Evolutionary conservation across 2,888 invertebrate genomes (phyloP).

Genomic region (Calameuta pallipes): DNA sequence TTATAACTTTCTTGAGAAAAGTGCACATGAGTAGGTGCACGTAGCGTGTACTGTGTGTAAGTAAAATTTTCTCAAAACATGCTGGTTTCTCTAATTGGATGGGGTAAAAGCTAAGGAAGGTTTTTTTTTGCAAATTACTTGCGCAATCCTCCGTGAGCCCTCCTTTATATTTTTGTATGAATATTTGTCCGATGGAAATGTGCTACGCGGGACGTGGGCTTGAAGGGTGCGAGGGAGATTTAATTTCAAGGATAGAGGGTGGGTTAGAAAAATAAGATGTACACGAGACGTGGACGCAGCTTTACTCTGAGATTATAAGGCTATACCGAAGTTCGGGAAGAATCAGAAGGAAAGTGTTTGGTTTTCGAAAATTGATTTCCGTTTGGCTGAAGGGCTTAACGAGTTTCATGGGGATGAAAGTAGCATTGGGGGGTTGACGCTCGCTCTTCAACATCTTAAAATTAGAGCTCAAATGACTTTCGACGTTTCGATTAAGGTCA

Average conservation of each 20-base stretch:
- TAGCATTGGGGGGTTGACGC: background rate
- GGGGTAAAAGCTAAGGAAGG: background rate
- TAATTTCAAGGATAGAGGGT: background rate
- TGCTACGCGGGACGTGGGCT: background rate
- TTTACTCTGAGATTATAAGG: background rate
- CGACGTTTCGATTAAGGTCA: slow-evolving; percentile 45
- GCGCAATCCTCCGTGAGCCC: background rate
- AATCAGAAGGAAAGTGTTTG: background rate
- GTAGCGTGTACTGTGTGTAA: background rate
- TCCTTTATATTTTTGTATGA: background rate
- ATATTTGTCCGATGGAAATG: background rate
- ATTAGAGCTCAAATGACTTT: slow-evolving; percentile 31
- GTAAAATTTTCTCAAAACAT: slow-evolving; percentile 32
- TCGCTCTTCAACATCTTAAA: background rate
- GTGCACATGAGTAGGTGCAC: background rate
- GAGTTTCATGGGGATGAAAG: background rate
- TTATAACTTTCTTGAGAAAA: slow-evolving; percentile 6
- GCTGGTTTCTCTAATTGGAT: slow-evolving; percentile 42
- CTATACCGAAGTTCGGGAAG: background rate
- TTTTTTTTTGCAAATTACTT: background rate
- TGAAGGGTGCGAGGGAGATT: background rate
- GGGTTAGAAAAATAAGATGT: slow-evolving; percentile 18
- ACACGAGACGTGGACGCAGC: background rate
- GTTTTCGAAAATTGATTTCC: background rate
- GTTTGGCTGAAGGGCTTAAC: background rate